Conservation (phyloP, 1,140 invertebrate species). For the Contarinia nasturtii region DNA sequence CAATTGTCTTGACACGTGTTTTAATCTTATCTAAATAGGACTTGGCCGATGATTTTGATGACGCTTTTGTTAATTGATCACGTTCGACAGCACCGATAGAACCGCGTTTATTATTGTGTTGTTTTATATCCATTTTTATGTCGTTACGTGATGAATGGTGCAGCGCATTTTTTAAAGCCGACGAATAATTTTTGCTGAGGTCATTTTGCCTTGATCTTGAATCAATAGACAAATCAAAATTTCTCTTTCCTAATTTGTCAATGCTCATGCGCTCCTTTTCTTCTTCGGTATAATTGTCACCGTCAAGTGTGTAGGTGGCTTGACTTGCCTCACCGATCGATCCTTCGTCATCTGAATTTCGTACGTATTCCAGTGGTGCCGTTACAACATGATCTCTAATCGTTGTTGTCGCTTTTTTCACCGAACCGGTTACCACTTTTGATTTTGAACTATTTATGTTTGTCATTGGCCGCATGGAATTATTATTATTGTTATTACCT, state of each 20-base stretch:
- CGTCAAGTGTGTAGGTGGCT: conserved; percentile 66
- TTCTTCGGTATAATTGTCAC: conserved; percentile 64
- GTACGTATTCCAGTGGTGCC: conserved; percentile 9
- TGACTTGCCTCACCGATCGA: conserved; percentile 52
- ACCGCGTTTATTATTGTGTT: too few species aligned
- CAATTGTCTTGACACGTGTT: conserved; percentile 29
- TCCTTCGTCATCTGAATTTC: conserved; percentile 16
- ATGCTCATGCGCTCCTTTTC: conserved; percentile 74
- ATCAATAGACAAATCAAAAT: too few species aligned
- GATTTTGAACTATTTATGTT: neutral
- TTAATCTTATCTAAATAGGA: conserved; percentile 37
- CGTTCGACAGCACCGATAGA: too few species aligned
- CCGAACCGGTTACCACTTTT: neutral
- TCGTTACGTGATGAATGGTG: too few species aligned
- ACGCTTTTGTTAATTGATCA: too few species aligned
- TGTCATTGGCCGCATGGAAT: neutral
- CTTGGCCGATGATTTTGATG: conserved; percentile 13
- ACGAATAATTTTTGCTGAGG: too few species aligned
- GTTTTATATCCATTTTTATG: too few species aligned
- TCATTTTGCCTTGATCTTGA: too few species aligned
- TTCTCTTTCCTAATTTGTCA: conserved; percentile 24
- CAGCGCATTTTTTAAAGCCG: too few species aligned
- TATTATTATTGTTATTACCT: too few species aligned
- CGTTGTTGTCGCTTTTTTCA: conserved; percentile 2
- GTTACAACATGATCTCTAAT: conserved; percentile 5